Conservation (phyloP, 2,113 vertebrate genomes). For the Strix aluco region DNA sequence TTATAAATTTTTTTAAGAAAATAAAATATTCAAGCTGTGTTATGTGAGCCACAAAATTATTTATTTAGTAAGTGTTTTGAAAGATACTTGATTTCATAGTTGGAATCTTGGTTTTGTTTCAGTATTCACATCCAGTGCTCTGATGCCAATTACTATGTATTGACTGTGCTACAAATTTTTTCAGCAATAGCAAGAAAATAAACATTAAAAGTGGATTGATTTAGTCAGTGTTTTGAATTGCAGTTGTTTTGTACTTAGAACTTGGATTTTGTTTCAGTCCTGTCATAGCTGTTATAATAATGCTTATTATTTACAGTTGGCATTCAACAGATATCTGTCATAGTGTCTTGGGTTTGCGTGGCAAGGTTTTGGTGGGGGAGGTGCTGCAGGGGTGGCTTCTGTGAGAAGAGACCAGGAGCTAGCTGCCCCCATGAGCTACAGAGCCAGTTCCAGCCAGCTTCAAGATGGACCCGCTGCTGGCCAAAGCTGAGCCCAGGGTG, state of each 20-base stretch:
- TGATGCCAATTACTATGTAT: neutral
- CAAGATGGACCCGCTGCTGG: neutral
- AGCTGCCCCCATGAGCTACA: too few species aligned
- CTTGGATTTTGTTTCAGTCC: neutral
- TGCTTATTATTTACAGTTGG: neutral
- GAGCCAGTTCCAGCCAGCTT: neutral
- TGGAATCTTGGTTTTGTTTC: neutral
- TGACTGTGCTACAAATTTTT: neutral
- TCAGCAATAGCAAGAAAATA: neutral
- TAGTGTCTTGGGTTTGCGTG: neutral
- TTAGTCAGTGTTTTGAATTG: neutral
- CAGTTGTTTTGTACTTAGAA: neutral
- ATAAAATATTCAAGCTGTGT: neutral
- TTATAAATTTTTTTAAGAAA: neutral
- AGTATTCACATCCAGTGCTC: neutral
- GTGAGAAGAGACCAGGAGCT: neutral
- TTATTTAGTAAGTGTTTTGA: neutral
- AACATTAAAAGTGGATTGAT: neutral
- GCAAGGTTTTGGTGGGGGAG: neutral
- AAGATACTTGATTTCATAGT: neutral
- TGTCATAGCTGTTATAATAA: neutral
- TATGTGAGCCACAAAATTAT: neutral
- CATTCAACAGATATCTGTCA: neutral
- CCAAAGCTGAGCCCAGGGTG: neutral
- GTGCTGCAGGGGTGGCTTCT: neutral